These are phyloP conservation scores for Phalacrocorax carbo DNA, from an alignment of 2,113 vertebrate species.

Conservation along the genomic window DNA sequence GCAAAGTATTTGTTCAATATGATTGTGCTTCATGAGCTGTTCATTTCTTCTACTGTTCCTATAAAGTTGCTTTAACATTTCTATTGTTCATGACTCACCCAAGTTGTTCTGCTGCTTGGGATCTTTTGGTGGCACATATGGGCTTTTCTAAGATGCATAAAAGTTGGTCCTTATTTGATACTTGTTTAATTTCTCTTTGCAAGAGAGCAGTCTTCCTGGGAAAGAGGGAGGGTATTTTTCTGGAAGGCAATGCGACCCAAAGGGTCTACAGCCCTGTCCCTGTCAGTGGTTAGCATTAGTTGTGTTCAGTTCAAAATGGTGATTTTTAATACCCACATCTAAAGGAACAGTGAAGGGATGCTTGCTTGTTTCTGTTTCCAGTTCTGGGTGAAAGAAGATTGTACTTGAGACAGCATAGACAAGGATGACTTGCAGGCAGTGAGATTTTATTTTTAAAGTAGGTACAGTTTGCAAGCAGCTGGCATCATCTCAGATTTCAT, in stretches of 20 bases:
- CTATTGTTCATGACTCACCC: background rate
- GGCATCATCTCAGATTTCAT: conserved; percentile 45
- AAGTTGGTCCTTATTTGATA: background rate
- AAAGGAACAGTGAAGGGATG: background rate
- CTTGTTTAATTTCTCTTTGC: background rate
- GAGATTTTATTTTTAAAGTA: conserved; percentile 49
- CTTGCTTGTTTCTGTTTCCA: background rate
- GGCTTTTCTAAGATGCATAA: background rate
- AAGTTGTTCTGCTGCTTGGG: background rate
- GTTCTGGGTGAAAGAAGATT: background rate
- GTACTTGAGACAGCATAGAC: background rate
- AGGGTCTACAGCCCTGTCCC: background rate
- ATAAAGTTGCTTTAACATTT: background rate
- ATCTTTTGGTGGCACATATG: background rate
- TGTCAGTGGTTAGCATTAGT: background rate
- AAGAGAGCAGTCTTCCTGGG: background rate
- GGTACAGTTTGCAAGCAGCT: conserved; percentile 36
- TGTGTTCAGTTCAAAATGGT: background rate
- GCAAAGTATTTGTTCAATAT: conserved; percentile 5
- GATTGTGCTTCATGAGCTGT: background rate
- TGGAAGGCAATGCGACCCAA: background rate
- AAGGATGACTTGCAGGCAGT: background rate
- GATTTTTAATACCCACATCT: background rate
- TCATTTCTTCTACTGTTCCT: background rate
- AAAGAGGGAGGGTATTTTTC: background rate